Evolutionary conservation across 2,113 vertebrate species (phyloP), one percentile per base, ranked within the genome.

Genomic region (Malurus elegans): DNA sequence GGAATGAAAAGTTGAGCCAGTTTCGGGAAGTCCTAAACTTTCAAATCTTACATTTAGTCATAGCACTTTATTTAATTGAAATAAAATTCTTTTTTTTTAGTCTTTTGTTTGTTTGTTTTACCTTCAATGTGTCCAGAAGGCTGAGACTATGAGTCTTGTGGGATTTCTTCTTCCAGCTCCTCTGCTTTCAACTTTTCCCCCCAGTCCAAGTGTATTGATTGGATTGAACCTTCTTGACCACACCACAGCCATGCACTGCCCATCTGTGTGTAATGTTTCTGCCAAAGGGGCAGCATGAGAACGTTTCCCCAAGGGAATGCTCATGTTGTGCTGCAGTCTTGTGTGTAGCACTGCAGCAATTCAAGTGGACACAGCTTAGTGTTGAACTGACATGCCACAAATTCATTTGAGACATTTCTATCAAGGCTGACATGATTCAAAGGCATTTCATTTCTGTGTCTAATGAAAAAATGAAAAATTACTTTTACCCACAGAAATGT

Each of bases 381-480:
- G 64, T 57, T 74, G 73, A 86, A 44, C 47, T 86, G 89, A 64
- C 75, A 48, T 48, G 48, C 31, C n/a, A 47, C 69, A 84, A 78
- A 88, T 84, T 78, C 40, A 48, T 57, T 76, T 81, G 65, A 89
- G 31, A 54, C 5, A 5, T 88, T 90, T 93, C 58, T 84, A 3
- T 72, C 83, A 69, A 58, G 79, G 66, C 40, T 85, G 61, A 79
- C 44, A 18, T 86, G 82, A 93, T 92, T 95, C 54, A 86, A 76
- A 93, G 82, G 36, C 57, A 42, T 81, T 92, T 86, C 69, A 60
- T 86, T 96, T 92, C 66, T 75, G 31, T 79, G 53, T 72, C 71
- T 94, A 93, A 94, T 92, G 88, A 82, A 95, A 96, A 96, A 95
- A 36, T 95, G 92, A 95, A 93, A 88, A 82, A 95, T 93, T 81